phyloP scores from a whole-genome alignment of 2,113 vertebrate genomes.

The Catharus fuscescens region DNA sequence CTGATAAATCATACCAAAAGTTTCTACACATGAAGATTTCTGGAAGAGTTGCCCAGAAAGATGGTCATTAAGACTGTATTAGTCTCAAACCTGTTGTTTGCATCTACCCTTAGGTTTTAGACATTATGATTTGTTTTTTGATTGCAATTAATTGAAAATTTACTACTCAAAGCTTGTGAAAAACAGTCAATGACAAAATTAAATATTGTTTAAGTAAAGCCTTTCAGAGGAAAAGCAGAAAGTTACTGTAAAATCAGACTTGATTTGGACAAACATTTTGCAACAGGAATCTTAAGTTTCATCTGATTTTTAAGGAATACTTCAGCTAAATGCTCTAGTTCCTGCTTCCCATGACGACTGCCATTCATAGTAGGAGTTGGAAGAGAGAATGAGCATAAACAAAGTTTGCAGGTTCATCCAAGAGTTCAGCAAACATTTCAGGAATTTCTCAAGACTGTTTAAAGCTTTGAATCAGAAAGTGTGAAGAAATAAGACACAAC shows the following conservation, averaged over 20 bases:
- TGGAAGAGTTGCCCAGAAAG: neutral
- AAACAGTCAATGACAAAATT: neutral
- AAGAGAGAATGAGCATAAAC: neutral
- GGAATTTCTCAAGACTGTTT: neutral
- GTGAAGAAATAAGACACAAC: neutral
- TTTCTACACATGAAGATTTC: neutral
- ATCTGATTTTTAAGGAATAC: neutral
- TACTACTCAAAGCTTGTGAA: neutral
- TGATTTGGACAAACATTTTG: neutral
- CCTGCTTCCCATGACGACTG: neutral
- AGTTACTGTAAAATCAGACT: neutral
- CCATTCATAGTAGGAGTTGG: neutral
- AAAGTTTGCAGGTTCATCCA: neutral
- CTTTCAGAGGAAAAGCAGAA: neutral
- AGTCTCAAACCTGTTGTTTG: neutral
- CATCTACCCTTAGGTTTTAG: neutral
- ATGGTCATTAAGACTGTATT: neutral
- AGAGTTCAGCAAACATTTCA: neutral
- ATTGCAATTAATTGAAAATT: neutral
- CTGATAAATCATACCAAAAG: neutral
- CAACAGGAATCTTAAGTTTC: neutral
- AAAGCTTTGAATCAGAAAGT: neutral
- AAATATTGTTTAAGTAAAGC: neutral
- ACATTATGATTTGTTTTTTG: neutral
- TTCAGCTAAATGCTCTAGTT: neutral